Conservation (phyloP, 2,113 vertebrate species). For the Chamaetylas fuelleborni region DNA sequence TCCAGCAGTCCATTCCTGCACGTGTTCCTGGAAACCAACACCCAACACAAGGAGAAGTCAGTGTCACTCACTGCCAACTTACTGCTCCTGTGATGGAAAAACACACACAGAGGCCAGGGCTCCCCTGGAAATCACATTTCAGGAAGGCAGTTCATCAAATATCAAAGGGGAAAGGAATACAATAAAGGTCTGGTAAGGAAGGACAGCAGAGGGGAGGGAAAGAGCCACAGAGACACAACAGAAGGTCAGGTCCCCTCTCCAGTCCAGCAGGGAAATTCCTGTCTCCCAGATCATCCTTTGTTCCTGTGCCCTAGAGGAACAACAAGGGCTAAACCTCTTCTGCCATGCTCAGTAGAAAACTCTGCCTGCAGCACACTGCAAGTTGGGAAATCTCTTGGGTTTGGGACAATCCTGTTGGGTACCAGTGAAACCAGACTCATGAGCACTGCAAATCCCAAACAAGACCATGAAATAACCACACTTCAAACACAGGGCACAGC, state of each 20-base stretch:
- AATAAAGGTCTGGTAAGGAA: not conserved
- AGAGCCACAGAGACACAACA: not conserved
- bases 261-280: not conserved
- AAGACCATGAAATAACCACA: not conserved
- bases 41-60: not conserved
- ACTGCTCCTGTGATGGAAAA: not conserved
- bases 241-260: not conserved
- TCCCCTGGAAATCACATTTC: not conserved
- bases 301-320: not conserved
- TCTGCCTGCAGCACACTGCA: not conserved
- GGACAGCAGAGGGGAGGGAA: not conserved
- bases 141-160: not conserved
- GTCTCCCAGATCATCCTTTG: not conserved
- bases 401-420: not conserved
- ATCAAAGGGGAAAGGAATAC: not conserved
- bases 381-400: not conserved
- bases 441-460: not conserved
- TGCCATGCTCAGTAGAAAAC: not conserved
- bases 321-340: not conserved
- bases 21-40: not conserved
- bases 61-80: not conserved
- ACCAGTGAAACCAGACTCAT: not conserved
- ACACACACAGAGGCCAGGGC: not conserved
- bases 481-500: not conserved
- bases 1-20: not conserved